These are phyloP conservation scores for Pomacea canaliculata DNA, from an alignment of 2,888 invertebrate species.

Conservation along the genomic window DNA sequence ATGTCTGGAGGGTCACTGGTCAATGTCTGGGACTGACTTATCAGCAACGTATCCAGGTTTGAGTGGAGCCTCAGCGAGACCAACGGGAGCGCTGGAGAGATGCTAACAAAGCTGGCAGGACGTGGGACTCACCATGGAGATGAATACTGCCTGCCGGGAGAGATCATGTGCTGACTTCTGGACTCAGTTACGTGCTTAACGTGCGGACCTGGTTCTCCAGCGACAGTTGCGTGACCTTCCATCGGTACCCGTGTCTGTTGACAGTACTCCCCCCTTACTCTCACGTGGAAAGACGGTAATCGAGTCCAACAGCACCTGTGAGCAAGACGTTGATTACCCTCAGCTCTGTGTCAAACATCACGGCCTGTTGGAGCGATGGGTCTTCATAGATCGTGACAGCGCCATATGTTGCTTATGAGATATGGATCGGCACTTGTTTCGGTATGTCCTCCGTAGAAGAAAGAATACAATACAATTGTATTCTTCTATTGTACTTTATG, in stretches of 20 bases:
- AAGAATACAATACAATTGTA: background rate
- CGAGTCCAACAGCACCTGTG: constrained; percentile 34
- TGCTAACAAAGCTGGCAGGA: constrained; percentile 41
- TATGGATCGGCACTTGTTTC: constrained; percentile 36
- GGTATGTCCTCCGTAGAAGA: constrained; percentile 20
- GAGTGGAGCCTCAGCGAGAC: constrained; percentile 43
- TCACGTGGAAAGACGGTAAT: constrained; percentile 30
- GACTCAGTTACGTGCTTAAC: constrained; percentile 34
- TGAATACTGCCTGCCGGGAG: constrained; percentile 34
- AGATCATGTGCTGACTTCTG: constrained; percentile 25
- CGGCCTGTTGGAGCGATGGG: constrained; percentile 43
- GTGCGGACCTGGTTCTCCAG: constrained; percentile 38
- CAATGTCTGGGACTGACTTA: background rate
- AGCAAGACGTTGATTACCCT: constrained; percentile 41
- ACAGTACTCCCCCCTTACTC: constrained; percentile 36
- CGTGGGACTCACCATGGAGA: constrained; percentile 26
- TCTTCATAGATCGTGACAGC: constrained; percentile 38
- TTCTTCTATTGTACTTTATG: too few relatives aligned
- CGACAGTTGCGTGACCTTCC: constrained; percentile 23
- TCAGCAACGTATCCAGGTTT: constrained; percentile 28
- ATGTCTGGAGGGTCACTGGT: constrained; percentile 38
- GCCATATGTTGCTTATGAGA: constrained; percentile 26
- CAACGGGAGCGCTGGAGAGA: constrained; percentile 31
- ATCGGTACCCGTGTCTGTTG: constrained; percentile 32
- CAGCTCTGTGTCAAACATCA: constrained; percentile 34